Conservation (phyloP, 2,888 invertebrate species). For the Drosophila neonasuta region DNA sequence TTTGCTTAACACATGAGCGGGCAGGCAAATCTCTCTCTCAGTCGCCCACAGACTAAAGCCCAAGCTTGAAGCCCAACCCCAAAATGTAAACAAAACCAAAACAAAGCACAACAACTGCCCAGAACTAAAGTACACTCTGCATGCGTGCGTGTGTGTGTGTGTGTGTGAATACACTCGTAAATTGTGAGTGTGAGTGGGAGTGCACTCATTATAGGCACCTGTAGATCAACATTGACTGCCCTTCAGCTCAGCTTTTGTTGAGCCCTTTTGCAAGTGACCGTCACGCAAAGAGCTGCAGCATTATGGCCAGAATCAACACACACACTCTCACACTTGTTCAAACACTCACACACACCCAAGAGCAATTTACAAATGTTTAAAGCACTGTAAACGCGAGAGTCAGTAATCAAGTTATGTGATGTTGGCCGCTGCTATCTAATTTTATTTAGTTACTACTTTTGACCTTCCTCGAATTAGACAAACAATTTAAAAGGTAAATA, state of each 20-base stretch:
- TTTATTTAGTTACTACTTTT: slow-evolving; percentile 3
- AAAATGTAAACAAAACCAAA: background rate
- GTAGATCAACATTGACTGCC: slow-evolving; percentile 72
- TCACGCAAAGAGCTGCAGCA: slow-evolving; percentile 8
- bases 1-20: slow-evolving; percentile 54
- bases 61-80: background rate
- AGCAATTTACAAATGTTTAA: slow-evolving; percentile 17
- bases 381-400: slow-evolving; percentile 28
- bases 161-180: slow-evolving; percentile 3
- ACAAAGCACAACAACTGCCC: slow-evolving; percentile 18
- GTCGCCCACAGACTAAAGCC: background rate
- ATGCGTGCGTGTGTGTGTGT: background rate
- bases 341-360: slow-evolving; percentile 3
- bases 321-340: slow-evolving; percentile 17
- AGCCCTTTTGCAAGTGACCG: slow-evolving; percentile 61
- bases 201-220: slow-evolving; percentile 57
- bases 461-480: slow-evolving; percentile 27
- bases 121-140: slow-evolving; percentile 15
- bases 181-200: slow-evolving; percentile 15
- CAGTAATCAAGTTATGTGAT: slow-evolving; percentile 31
- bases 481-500: slow-evolving; percentile 28
- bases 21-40: slow-evolving; percentile 13
- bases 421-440: slow-evolving; percentile 5
- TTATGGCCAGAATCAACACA: slow-evolving; percentile 14
- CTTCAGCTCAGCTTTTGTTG: slow-evolving; percentile 52